A percentile compares a stretch with the other conserved stretches of the same genome.
Evolutionary conservation across 2,113 vertebrate species (phyloP).

Genomic region (Campylorhamphus procurvoides): DNA sequence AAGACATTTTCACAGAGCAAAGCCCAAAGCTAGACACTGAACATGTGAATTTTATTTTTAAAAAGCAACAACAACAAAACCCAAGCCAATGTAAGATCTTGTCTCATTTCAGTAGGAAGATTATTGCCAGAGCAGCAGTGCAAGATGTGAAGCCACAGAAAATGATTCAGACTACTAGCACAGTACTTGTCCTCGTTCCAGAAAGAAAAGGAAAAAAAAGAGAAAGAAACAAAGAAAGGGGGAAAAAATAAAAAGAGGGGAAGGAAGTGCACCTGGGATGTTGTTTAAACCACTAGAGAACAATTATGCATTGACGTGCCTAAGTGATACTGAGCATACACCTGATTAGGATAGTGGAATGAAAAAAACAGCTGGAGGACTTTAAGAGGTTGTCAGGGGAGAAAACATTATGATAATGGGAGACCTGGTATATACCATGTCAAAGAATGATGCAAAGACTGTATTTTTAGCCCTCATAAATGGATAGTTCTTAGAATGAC

Average conservation of each 20-base stretch:
- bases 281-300: background rate
- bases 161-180: background rate
- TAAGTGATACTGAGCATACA: background rate
- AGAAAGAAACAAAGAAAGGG: accelerated
- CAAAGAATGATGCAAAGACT: conserved; percentile 10
- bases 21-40: background rate
- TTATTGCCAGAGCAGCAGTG: background rate
- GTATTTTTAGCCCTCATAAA: conserved; percentile 34
- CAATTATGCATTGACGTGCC: background rate
- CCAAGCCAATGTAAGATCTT: background rate
- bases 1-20: background rate
- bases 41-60: background rate
- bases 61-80: background rate
- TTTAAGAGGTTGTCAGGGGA: background rate
- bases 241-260: background rate
- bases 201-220: background rate
- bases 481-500: conserved; percentile 25
- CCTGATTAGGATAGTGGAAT: background rate
- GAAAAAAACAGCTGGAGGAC: conserved; percentile 31
- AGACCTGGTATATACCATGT: background rate
- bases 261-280: background rate
- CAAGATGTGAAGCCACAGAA: background rate
- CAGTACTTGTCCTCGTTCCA: background rate
- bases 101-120: background rate
- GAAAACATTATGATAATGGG: background rate